Base-by-base conservation (phyloP, 2,888 invertebrate genomes). In the Petrophora chlorosata region DNA sequence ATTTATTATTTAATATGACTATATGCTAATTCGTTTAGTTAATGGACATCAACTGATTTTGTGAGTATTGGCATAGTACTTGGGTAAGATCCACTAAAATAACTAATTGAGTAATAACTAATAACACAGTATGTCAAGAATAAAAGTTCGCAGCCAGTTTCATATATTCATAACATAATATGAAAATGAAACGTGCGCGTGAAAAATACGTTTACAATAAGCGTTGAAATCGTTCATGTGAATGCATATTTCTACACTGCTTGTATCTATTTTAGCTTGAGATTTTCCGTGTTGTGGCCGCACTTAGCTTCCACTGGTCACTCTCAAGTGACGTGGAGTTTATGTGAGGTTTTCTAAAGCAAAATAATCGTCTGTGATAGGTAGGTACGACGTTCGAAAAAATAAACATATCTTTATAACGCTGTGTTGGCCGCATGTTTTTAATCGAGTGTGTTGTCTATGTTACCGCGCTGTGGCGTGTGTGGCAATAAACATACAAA, bases 271-370 rank as follows among this genome's bases (percentile, higher is more conserved):
- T 50, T 32, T 19, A 19, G 45, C 45, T 46, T 43, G 70, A 76
- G 56, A 70, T 76, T 70, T 77, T 70, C 73, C 74, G 76, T 81
- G 77, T 78, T 82, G 79, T 82, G 79, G n/a, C n/a, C n/a, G n/a
- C n/a, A 79, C 73, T 66, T 67, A 60, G 62, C 68, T 62, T 70
- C 58, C 68, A 44, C 35, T 48, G 47, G 47, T 38, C 48, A 38
- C 36, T 36, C 56, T 57, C 52, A 46, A 76, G 64, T 74, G 83
- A 79, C 77, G 77, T 63, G 67, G 55, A 71, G 76, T 79, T 79
- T 73, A 75, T 69, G 63, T 63, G 61, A 64, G 66, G 62, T 63
- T 63, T 73, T 62, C 65, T 54, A 62, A 65, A 65, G 73, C 59
- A 70, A 77, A 83, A 75, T 73, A 75, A 76, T 73, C 70, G 61